These are phyloP conservation scores for Jaculus jaculus DNA, from an alignment of 2,113 vertebrate genomes.

Conservation along the genomic window DNA sequence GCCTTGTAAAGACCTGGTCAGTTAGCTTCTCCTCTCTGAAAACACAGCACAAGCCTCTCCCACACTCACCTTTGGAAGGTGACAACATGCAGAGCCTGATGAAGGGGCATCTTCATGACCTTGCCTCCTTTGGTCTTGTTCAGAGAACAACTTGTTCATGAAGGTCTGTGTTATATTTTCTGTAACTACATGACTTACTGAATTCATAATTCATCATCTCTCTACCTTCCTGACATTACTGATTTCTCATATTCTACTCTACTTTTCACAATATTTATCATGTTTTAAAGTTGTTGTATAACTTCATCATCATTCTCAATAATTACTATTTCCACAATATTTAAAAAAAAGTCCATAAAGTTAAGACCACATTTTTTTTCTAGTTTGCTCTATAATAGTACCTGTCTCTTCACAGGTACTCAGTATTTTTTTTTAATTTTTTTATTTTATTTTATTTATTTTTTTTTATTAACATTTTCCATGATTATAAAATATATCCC, in stretches of 20 bases:
- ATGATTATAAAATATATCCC: too few species aligned
- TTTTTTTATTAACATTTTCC: too few species aligned
- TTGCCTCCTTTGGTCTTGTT: neutral
- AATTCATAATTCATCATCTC: neutral
- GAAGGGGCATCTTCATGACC: too few species aligned
- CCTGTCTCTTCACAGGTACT: neutral
- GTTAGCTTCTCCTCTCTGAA: neutral
- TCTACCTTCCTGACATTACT: neutral
- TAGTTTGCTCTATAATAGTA: neutral
- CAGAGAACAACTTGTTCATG: neutral
- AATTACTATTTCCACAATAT: neutral
- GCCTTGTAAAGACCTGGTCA: neutral
- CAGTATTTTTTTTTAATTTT: too few species aligned
- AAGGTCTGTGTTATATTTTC: neutral
- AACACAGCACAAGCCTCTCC: neutral
- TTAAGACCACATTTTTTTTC: neutral
- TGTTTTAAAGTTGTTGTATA: neutral
- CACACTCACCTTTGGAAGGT: neutral
- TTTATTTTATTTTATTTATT: too few species aligned
- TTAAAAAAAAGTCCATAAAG: neutral
- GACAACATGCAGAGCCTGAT: neutral
- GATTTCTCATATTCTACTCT: neutral
- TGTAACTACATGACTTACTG: neutral
- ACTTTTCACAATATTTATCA: neutral
- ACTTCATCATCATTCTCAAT: neutral